Conservation (phyloP, 2,888 invertebrate species). For the Sinodicranocentrus sp. region DNA sequence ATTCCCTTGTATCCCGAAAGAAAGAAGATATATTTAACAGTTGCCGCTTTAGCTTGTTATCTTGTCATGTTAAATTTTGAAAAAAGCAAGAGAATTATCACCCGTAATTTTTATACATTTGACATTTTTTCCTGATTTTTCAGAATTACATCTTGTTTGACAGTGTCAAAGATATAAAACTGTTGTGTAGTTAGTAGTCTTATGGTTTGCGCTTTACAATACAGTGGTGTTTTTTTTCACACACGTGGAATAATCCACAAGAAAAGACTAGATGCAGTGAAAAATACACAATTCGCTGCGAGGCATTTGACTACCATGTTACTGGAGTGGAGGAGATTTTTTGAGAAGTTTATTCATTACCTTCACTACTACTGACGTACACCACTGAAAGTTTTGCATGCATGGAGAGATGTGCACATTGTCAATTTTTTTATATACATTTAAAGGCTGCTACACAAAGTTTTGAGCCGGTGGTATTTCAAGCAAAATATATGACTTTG, state of each 20-base stretch:
- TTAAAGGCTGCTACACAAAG: constrained; percentile 18
- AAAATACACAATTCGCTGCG: constrained; percentile 44
- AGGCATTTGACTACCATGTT: constrained; percentile 58
- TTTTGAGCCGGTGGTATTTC: not conserved
- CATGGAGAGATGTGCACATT: constrained; percentile 12
- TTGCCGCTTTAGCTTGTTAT: constrained; percentile 15
- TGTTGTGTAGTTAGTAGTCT: not conserved
- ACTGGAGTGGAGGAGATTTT: constrained; percentile 16
- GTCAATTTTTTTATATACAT: constrained; percentile 10
- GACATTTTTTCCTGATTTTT: not conserved
- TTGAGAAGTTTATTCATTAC: constrained; percentile 1
- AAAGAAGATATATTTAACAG: too few relatives aligned
- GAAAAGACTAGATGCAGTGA: constrained; percentile 17
- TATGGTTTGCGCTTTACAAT: constrained; percentile 23
- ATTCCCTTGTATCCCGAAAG: too few relatives aligned
- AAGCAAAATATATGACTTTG: constrained; percentile 29
- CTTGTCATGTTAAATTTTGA: constrained; percentile 8
- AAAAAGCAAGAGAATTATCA: constrained; percentile 20
- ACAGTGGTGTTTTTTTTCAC: too few relatives aligned
- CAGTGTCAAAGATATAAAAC: constrained; percentile 30
- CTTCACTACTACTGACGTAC: too few relatives aligned
- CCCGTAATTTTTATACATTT: constrained; percentile 1
- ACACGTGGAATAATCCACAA: not conserved
- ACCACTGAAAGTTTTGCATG: too few relatives aligned
- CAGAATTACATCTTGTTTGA: constrained; percentile 16